Evolutionary conservation across 2,888 invertebrate species (phyloP), one percentile per base, ranked within the genome.

Genomic region (Cybosia mesomella): DNA sequence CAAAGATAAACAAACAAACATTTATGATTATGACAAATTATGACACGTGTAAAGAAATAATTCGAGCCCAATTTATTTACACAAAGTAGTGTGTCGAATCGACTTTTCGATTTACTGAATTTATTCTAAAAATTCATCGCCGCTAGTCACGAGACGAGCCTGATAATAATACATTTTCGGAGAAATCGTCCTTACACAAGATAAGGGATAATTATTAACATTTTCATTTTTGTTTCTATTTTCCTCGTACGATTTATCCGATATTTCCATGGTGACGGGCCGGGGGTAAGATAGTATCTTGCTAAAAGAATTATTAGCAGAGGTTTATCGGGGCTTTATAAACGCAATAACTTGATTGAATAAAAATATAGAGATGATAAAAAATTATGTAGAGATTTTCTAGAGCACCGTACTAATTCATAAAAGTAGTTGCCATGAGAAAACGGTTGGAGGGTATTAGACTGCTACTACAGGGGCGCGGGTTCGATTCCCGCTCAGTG

Each of bases 121-220:
- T 68, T 59, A 73, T 79, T 71, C 68, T 66, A 60, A 72, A 73
- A 36, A 77, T 70, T 72, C 66, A 79, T 79, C 64, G 76, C 64
- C 10, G 1, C 66, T 58, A 70, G 76, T 74, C 77, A 79, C 77
- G 77, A 68, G 72, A 74, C 32, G 28, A 11, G 36, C 28, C 57
- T n/a, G 66, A 66, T 49, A 21, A 60, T 24, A 68, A 55, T 58
- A 65, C 36, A 36, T 65, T 59, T 66, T 34, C 49, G 11, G 49
- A 57, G 24, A 69, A 70, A 70, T 66, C 15, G 36, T 22, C 59
- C 68, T 72, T 69, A 72, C 68, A 28, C 63, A 66, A 70, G 60
- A 72, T 70, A 43, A 53, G 57, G 32, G 67, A 60, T 73, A 71
- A 75, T 75, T 58, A 75, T 74, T 69, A 54, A 68, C 8, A 54